Conservation (phyloP, 2,113 vertebrate species). For the Eptesicus fuscus region DNA sequence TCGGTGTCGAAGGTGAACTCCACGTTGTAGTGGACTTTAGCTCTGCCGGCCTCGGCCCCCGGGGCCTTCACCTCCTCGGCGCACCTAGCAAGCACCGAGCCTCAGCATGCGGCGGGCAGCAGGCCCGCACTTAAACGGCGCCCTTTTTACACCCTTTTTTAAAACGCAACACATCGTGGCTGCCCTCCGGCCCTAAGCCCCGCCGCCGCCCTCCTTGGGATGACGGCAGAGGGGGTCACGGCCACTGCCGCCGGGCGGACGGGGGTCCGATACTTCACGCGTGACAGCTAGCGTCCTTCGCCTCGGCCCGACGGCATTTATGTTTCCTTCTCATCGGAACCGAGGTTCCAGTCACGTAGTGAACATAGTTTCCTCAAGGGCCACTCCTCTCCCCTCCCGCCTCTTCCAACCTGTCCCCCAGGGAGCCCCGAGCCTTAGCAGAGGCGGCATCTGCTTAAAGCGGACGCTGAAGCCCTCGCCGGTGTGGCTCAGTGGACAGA, state of each 20-base stretch:
- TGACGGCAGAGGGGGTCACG: accelerated
- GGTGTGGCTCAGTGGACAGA: neutral
- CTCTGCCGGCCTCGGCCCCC: conserved; percentile 86
- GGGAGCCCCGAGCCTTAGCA: too few species aligned
- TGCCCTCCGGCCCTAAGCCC: neutral
- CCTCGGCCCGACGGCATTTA: neutral
- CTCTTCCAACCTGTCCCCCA: neutral
- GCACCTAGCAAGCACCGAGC: conserved; percentile 81
- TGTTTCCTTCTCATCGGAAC: neutral
- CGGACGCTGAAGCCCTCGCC: neutral
- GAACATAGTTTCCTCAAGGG: neutral
- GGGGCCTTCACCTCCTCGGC: conserved; percentile 92
- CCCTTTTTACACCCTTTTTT: neutral
- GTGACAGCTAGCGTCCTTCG: neutral
- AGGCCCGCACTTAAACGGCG: neutral
- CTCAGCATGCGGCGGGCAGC: neutral
- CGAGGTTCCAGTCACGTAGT: neutral
- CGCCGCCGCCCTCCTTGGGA: neutral
- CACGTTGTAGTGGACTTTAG: conserved; percentile 92
- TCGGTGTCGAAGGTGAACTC: conserved; percentile 98
- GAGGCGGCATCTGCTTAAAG: too few species aligned
- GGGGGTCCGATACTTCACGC: neutral
- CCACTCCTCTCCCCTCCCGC: neutral
- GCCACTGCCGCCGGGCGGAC: accelerated
- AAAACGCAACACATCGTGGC: too few species aligned